A percentile compares a stretch with the other conserved stretches of the same genome.
phyloP scores from a whole-genome alignment of 2,113 vertebrate species.

The Coptodon bakossiorum region DNA sequence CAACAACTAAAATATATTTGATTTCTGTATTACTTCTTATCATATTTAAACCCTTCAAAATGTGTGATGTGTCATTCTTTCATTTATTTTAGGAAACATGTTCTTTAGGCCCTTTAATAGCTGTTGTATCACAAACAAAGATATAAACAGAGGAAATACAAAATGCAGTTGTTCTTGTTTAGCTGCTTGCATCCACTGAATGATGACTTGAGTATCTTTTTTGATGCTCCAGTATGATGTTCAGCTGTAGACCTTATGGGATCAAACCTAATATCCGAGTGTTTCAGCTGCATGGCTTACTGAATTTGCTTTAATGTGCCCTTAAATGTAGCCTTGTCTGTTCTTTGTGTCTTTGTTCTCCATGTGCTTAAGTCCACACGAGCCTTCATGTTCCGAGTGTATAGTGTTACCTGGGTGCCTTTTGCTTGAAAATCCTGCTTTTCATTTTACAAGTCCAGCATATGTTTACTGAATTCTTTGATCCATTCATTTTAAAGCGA shows the following conservation, averaged over 20 bases:
- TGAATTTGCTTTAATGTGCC: constrained; percentile 19
- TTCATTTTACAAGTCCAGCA: neutral
- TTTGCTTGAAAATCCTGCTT: neutral
- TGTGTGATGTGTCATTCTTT: neutral
- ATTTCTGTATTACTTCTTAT: neutral
- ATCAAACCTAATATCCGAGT: neutral
- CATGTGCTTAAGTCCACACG: neutral
- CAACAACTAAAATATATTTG: accelerated
- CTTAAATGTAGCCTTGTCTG: neutral
- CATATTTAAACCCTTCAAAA: neutral
- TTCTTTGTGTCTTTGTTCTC: constrained; percentile 1
- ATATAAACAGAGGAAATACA: neutral
- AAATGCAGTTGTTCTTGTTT: neutral
- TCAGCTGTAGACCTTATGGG: neutral
- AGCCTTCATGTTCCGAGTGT: neutral
- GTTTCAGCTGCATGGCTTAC: constrained; percentile 55
- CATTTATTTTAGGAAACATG: accelerated
- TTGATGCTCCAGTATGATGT: neutral
- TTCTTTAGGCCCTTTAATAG: neutral
- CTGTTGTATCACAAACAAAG: neutral
- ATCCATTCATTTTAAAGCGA: neutral
- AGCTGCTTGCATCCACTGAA: neutral
- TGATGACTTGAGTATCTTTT: neutral
- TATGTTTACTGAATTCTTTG: neutral
- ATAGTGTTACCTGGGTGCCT: neutral